Evolutionary conservation across 2,888 invertebrate species (phyloP), one percentile per base, ranked within the genome.

Genomic region (Mamestra brassicae): DNA sequence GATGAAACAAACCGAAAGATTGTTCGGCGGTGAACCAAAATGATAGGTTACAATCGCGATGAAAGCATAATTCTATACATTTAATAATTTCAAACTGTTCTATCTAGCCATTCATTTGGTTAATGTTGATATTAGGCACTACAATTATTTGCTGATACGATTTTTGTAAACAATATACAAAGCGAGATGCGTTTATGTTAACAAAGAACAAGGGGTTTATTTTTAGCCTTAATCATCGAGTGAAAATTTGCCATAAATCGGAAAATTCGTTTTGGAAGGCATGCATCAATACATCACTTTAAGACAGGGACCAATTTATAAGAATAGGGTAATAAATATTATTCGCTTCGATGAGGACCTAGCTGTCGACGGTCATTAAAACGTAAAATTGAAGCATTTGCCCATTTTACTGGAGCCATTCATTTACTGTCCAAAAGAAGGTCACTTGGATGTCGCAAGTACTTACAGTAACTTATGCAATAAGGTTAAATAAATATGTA

Each of bases 31-130:
- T 85, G 75, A 85, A 83, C 84, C 78, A 74, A 90, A 92, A 92
- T 91, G 77, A 90, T 88, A 89, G 87, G 88, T 87, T 90, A 66
- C 68, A 73, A 82, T 76, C 76, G 57, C 80, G 78, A 88, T 89
- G 83, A 87, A 84, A 85, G 87, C 84, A 87, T 91, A 89, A 93
- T 91, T 86, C 78, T 81, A 89, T 81, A 74, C 80, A 85, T 90
- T 90, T 89, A 84, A 69, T 72, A 66, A 76, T 71, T 78, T 74
- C 73, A 71, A 85, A 85, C 70, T 73, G 78, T 86, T 88, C 81
- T 78, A 88, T 88, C 80, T 75, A 88, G 79, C 77, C 52, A 58
- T 76, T 79, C 84, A 89, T 89, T 90, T 85, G n/a, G 63, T 80
- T 87, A 81, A 89, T 85, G 72, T 83, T 82, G 67, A 83, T 80